These are phyloP conservation scores for Prionailurus viverrinus DNA, from an alignment of 2,113 vertebrate genomes.

Conservation along the genomic window DNA sequence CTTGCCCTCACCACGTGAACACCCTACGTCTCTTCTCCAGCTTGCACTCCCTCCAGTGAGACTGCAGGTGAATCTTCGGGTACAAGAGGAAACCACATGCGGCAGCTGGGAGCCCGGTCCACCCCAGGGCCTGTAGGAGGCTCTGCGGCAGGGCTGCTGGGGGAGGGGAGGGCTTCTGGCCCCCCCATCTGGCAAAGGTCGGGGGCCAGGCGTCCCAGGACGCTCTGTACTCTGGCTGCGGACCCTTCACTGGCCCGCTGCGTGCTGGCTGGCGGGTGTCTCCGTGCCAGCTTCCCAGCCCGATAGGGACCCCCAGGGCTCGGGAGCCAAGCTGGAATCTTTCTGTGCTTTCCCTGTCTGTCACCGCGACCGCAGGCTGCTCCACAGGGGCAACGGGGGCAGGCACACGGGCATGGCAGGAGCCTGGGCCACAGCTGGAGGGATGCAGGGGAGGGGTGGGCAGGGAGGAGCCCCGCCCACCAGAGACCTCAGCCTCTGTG, in stretches of 20 bases:
- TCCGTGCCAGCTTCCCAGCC: not conserved
- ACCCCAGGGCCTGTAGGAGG: not conserved
- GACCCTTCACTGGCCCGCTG: not conserved
- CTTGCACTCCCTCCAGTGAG: not conserved
- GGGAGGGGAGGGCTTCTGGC: not conserved
- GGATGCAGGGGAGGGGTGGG: not conserved
- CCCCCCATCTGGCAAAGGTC: not conserved
- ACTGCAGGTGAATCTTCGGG: not conserved
- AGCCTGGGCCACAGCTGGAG: not conserved
- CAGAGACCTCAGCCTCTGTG: rapidly evolving
- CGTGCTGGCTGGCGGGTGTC: not conserved
- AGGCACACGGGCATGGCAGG: not conserved
- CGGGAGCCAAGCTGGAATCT: not conserved
- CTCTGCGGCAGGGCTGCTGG: not conserved
- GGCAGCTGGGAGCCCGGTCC: not conserved
- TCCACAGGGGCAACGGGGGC: rapidly evolving
- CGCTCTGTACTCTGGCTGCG: not conserved
- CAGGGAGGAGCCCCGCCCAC: not conserved
- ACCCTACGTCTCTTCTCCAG: not conserved
- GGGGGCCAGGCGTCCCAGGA: not conserved
- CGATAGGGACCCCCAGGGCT: not conserved
- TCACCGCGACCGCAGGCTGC: not conserved
- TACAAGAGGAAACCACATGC: not conserved
- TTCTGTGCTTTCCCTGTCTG: not conserved
- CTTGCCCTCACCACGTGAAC: not conserved